Evolutionary conservation across 2,113 vertebrate species (phyloP).

Genomic region (Platanista minor): DNA sequence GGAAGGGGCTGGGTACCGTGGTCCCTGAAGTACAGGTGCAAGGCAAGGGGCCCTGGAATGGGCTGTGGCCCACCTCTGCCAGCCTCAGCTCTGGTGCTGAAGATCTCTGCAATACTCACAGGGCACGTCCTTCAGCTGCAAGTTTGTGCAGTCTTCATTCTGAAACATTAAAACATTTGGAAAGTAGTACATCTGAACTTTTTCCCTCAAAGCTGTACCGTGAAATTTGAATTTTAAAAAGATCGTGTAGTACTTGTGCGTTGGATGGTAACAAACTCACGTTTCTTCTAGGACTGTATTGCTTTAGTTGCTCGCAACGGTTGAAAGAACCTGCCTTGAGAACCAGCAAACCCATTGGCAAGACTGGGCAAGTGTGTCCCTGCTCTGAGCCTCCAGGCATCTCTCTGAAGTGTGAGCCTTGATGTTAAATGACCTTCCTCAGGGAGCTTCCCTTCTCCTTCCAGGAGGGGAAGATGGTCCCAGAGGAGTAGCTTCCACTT

Average conservation of each 20-base stretch:
- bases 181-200: background rate
- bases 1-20: too few relatives aligned
- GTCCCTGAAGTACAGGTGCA: background rate
- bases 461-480: background rate
- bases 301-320: background rate
- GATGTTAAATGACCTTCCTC: background rate
- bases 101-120: background rate
- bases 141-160: background rate
- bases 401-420: background rate
- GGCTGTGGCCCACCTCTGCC: background rate
- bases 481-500: background rate
- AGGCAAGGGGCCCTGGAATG: background rate
- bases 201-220: background rate
- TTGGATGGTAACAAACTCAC: background rate
- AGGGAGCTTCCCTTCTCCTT: background rate
- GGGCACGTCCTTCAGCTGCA: background rate
- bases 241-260: background rate
- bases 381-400: background rate
- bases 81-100: background rate
- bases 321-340: background rate
- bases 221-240: conserved; percentile 27
- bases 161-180: background rate
- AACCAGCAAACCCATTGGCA: background rate
- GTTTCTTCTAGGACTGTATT: background rate
- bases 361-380: background rate